These are phyloP conservation scores for Standfussiana lucernea DNA, from an alignment of 2,888 invertebrate species.

Conservation along the genomic window DNA sequence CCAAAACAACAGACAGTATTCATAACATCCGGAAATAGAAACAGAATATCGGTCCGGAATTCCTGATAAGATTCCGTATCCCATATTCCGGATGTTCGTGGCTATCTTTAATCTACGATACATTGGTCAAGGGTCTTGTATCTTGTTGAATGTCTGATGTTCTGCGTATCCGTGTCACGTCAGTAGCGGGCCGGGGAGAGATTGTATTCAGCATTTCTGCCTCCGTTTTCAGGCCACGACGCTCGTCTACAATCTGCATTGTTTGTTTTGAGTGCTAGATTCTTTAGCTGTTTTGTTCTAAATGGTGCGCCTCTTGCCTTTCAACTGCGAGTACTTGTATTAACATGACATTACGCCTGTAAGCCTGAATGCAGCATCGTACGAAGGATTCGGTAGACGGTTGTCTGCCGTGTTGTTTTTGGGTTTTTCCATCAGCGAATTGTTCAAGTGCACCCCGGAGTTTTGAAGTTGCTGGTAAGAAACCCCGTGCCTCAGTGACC, in stretches of 20 bases:
- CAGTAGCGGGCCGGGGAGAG: conserved; percentile 13
- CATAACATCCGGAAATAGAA: conserved; percentile 5
- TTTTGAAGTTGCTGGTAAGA: background rate
- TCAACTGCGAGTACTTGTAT: background rate
- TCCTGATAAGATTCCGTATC: conserved; percentile 27
- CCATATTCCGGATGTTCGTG: conserved; percentile 12
- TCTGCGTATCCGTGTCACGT: conserved; percentile 34
- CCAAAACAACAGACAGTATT: conserved; percentile 2
- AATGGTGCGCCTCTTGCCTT: background rate
- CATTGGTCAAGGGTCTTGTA: conserved; percentile 37
- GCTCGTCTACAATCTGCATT: conserved; percentile 44
- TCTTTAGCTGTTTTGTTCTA: conserved; percentile 25
- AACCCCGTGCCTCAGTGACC: background rate
- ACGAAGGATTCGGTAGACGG: background rate
- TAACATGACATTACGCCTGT: background rate
- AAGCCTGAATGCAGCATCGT: background rate
- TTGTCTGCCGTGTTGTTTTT: background rate
- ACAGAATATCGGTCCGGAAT: conserved; percentile 16
- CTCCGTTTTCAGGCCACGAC: conserved; percentile 53
- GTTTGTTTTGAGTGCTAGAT: conserved; percentile 47
- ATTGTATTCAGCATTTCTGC: conserved; percentile 35
- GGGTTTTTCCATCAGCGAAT: background rate
- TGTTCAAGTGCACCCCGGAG: background rate
- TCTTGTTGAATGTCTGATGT: conserved; percentile 28
- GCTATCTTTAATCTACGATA: conserved; percentile 26